Percentiles rank a stretch among this genome's conserved stretches.
Conservation (phyloP, 23 tunicate species). For the Halocynthia aurantium region DNA sequence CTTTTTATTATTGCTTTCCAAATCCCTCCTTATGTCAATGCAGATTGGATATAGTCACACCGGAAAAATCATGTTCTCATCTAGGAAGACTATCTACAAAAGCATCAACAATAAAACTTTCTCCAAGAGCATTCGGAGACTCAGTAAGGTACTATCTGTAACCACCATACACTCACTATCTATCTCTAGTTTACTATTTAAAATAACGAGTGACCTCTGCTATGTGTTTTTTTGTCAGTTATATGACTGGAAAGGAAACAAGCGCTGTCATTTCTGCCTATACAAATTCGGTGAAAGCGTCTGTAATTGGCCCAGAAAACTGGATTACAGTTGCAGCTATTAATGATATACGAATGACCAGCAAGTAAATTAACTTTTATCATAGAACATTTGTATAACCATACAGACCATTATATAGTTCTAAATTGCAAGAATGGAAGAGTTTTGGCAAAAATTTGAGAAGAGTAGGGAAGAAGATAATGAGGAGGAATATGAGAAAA, state of each 20-base stretch:
- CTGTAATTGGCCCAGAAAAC: background rate
- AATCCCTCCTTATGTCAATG: too few relatives aligned
- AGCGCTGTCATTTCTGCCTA: background rate
- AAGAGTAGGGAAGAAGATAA: background rate
- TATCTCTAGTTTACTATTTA: background rate
- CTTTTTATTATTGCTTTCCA: too few relatives aligned
- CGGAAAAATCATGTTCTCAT: background rate
- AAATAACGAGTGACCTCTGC: background rate
- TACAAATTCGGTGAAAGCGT: background rate
- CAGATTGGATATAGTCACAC: too few relatives aligned
- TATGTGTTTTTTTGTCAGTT: conserved; percentile 2
- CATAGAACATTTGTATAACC: too few relatives aligned
- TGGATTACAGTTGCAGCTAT: background rate
- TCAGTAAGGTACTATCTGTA: background rate
- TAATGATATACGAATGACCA: background rate
- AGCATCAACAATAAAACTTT: background rate
- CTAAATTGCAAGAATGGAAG: background rate
- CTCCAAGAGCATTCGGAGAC: conserved; percentile 1
- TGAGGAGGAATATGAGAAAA: background rate
- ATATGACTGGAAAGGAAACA: background rate
- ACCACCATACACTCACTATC: too few relatives aligned
- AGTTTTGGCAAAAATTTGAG: background rate
- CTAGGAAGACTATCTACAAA: background rate
- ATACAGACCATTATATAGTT: too few relatives aligned
- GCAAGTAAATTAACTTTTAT: background rate